These are phyloP conservation scores for Saccostrea echinata DNA, from an alignment of 1,140 invertebrate genomes.

Conservation along the genomic window DNA sequence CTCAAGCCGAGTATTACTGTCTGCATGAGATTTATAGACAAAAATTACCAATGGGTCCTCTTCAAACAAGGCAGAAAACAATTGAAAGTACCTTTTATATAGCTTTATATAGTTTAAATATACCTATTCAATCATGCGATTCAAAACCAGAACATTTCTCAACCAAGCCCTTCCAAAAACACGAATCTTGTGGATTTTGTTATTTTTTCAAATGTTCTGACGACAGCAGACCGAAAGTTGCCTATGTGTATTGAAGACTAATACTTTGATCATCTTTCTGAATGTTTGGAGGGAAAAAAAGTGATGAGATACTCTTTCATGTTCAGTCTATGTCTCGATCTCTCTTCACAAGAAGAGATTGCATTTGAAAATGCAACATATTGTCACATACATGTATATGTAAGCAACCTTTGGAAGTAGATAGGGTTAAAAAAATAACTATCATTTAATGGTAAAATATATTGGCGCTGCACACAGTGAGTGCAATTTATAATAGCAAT, in stretches of 20 bases:
- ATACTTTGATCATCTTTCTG: conserved; percentile 22
- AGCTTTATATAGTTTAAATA: conserved; percentile 49
- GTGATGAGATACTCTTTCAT: conserved; percentile 30
- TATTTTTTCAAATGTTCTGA: conserved; percentile 38
- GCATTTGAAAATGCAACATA: conserved; percentile 23
- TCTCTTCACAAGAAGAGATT: conserved; percentile 1
- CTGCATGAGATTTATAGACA: conserved; percentile 44
- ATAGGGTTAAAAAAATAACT: conserved; percentile 52
- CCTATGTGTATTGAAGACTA: conserved; percentile 30
- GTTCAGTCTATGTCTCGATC: conserved; percentile 25
- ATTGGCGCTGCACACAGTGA: conserved; percentile 51
- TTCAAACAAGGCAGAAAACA: conserved; percentile 44
- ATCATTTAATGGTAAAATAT: conserved; percentile 53
- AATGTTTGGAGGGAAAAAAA: conserved; percentile 13
- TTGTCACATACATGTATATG: conserved; percentile 60
- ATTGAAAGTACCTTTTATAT: conserved; percentile 52
- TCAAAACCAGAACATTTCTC: conserved; percentile 27
- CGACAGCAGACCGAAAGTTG: not conserved
- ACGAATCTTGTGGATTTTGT: conserved; percentile 43
- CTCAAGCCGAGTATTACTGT: too few species aligned
- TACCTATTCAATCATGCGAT: conserved; percentile 31
- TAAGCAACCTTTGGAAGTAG: not conserved
- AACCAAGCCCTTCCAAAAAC: conserved; percentile 52
- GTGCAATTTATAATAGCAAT: conserved; percentile 46
- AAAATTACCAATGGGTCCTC: conserved; percentile 49